Evolutionary conservation across 2,113 vertebrate species (phyloP), one percentile per base, ranked within the genome.

Genomic region (Dascyllus trimaculatus): DNA sequence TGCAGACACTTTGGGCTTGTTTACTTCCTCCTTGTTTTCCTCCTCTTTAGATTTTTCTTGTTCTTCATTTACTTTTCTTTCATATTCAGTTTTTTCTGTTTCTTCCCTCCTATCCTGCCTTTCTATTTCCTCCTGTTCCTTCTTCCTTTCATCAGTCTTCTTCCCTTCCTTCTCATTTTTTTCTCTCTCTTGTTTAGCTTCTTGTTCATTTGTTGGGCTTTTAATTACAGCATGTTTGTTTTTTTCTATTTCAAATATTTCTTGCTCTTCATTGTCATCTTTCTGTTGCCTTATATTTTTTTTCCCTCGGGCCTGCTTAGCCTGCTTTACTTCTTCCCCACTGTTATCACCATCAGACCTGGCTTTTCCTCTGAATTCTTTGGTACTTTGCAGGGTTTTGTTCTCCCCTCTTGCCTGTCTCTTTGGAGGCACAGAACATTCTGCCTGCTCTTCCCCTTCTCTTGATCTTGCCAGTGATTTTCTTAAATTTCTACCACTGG

Each of bases 361-460:
- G 9, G 35, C n/a, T 35, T 67, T 79, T 29, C 43, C 46, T 64
- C 67, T 65, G 9, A 53, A 77, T 70, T 64, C 72, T 82, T 70
- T 85, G 7, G 83, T 43, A 60, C 52, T 49, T 17, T 48, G 17
- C n/a, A 66, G 22, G 17, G 38, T 59, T 79, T 74, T 88, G 13
- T 3, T 65, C 40, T 65, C 88, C 13, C 52, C 81, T 78, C 67
- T 85, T 14, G 77, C 81, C 53, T 59, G 79, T 81, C 71, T 85
- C 25, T 45, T 85, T 1, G 63, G 15, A 78, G 32, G 14, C 57
- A 68, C 84, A 51, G 60, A 25, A 71, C 38, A 46, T 19, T 56
- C 61, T 13, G n/a, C 57, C 29, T 49, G 26, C 38, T 86, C 65
- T 26, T 91, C 54, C 3, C 64, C 67, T 46, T 64, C 67, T 61